These are phyloP conservation scores for Agapornis roseicollis DNA, from an alignment of 2,113 vertebrate species.

Conservation along the genomic window DNA sequence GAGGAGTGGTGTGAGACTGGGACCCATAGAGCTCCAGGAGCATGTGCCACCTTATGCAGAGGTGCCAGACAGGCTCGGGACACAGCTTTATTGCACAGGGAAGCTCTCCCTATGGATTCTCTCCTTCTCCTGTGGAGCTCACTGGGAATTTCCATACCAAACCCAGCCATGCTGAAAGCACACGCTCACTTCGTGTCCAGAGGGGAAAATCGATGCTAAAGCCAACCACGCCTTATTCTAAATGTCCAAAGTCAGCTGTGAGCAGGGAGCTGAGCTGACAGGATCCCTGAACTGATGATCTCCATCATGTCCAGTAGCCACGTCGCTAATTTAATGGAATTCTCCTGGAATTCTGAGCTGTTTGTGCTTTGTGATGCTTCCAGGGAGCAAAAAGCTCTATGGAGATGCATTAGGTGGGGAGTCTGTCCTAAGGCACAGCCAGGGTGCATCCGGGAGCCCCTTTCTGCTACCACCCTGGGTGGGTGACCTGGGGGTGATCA, in stretches of 20 bases:
- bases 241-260: not conserved
- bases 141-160: not conserved
- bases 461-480: rapidly evolving
- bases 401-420: rapidly evolving
- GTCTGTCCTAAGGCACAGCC: rapidly evolving
- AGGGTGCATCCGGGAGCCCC: not conserved
- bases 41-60: rapidly evolving
- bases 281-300: not conserved
- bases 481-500: not conserved
- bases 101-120: not conserved
- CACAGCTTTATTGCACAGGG: not conserved
- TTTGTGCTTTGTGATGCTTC: not conserved
- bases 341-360: not conserved
- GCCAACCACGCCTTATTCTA: rapidly evolving
- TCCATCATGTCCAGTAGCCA: rapidly evolving
- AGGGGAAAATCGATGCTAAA: not conserved
- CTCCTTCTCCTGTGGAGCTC: not conserved
- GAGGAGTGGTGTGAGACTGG: not conserved
- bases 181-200: rapidly evolving
- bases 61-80: not conserved
- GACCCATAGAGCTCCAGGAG: not conserved
- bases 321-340: not conserved
- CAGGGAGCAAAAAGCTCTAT: not conserved
- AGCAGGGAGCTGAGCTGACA: rapidly evolving
- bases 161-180: not conserved